Evolutionary conservation across 2,888 invertebrate genomes (phyloP).

Genomic region (Bedellia somnulentella): DNA sequence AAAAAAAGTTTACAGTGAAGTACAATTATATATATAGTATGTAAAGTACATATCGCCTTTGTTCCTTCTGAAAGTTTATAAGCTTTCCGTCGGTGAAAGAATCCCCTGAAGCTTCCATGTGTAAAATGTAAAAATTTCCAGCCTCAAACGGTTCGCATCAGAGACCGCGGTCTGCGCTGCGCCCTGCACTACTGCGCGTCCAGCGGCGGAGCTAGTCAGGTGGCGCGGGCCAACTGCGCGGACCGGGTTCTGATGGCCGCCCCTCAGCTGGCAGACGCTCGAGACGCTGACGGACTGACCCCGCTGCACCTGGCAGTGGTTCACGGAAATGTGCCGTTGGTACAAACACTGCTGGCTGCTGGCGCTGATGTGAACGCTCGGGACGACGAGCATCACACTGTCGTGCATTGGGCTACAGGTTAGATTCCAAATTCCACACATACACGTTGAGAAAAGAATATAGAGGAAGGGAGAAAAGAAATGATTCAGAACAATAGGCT

Average conservation of each 20-base stretch:
- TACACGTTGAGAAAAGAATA: background rate
- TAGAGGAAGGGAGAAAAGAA: background rate
- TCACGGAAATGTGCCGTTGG: conserved; percentile 84
- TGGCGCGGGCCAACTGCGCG: conserved; percentile 85
- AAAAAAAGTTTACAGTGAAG: too few species aligned
- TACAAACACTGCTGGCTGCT: conserved; percentile 82
- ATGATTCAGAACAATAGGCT: too few species aligned
- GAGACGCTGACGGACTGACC: conserved; percentile 93
- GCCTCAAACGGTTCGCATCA: conserved; percentile 61
- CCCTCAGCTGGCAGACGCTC: conserved; percentile 79
- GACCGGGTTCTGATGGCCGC: conserved; percentile 84
- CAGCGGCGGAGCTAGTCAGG: conserved; percentile 69
- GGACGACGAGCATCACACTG: conserved; percentile 93
- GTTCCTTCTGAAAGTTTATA: too few species aligned
- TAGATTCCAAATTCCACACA: conserved; percentile 18
- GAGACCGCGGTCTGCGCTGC: conserved; percentile 81
- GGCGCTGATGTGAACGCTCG: conserved; percentile 88
- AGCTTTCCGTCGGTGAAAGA: too few species aligned
- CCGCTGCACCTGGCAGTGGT: conserved; percentile 94
- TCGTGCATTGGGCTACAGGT: conserved; percentile 99
- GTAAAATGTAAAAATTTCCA: too few species aligned
- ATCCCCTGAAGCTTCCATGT: too few species aligned
- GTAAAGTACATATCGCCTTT: too few species aligned
- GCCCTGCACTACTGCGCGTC: conserved; percentile 93
- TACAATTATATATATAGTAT: too few species aligned